These are phyloP conservation scores for Canis aureus DNA, from an alignment of 2,113 vertebrate species.

Conservation along the genomic window DNA sequence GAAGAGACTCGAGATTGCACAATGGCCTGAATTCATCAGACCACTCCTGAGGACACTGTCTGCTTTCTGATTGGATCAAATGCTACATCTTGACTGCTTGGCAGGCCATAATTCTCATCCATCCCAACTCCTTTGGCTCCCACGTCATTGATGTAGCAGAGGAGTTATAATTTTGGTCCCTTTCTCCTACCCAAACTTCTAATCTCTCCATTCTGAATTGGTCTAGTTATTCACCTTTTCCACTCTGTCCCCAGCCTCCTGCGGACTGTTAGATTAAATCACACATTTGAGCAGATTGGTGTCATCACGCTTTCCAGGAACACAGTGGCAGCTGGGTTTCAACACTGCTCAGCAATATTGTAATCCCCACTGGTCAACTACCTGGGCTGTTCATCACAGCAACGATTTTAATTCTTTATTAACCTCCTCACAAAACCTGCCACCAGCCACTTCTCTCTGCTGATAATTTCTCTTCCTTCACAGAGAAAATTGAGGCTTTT, in stretches of 20 bases:
- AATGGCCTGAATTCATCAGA: not conserved
- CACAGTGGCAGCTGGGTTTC: not conserved
- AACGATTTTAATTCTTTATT: not conserved
- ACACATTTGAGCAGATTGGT: conserved; percentile 40
- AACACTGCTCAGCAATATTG: rapidly evolving
- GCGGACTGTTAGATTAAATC: conserved; percentile 55
- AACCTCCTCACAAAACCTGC: not conserved
- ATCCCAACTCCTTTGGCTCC: rapidly evolving
- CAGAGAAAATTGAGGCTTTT: conserved; percentile 58
- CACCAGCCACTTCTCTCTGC: not conserved
- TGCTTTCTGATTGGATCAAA: too few relatives aligned
- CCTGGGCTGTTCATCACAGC: not conserved
- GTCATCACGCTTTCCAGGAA: not conserved
- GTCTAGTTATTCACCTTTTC: not conserved
- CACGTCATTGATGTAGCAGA: not conserved
- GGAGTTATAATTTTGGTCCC: not conserved
- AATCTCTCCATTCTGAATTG: not conserved
- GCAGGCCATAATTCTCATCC: not conserved
- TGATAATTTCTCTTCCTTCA: not conserved
- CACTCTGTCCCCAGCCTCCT: not conserved
- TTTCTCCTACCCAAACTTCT: not conserved
- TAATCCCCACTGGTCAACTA: not conserved
- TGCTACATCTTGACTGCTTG: not conserved
- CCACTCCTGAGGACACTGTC: too few relatives aligned
- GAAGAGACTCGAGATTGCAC: rapidly evolving